Percentiles rank a stretch among this genome's conserved stretches.
Conservation (phyloP, 2,113 vertebrate genomes). For the Egretta garzetta region DNA sequence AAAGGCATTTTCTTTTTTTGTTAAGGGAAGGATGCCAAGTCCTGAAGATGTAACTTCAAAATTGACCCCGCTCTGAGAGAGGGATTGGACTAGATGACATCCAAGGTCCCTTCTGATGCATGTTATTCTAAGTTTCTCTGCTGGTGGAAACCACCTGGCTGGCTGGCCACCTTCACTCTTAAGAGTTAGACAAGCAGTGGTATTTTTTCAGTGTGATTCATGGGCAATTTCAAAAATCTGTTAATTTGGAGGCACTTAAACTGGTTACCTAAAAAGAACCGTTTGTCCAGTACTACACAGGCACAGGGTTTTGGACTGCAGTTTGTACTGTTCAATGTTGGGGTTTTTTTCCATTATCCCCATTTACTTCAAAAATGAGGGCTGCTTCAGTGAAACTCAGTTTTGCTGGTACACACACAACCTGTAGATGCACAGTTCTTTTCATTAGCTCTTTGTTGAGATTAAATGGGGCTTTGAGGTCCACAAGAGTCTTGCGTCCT, state of each 20-base stretch:
- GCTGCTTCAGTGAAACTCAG: background rate
- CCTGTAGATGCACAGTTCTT: background rate
- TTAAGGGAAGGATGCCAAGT: background rate
- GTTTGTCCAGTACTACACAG: background rate
- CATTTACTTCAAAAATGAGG: background rate
- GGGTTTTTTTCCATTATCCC: background rate
- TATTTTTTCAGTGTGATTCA: background rate
- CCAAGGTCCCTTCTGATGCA: background rate
- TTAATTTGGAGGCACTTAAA: background rate
- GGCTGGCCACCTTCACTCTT: background rate
- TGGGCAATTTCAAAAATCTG: background rate
- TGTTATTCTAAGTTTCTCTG: background rate
- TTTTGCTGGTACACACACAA: background rate
- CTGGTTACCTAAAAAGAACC: background rate
- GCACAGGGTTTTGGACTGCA: background rate
- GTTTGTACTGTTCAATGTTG: background rate
- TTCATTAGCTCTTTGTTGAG: background rate
- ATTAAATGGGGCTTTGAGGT: background rate
- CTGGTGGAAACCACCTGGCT: background rate
- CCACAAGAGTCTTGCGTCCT: background rate
- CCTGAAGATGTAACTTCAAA: background rate
- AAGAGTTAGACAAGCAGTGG: background rate
- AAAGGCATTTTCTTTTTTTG: background rate
- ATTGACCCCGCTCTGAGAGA: background rate
- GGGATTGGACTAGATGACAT: background rate